Percentiles rank a stretch among this genome's conserved stretches.
Conservation (phyloP, 2,888 invertebrate genomes). For the Artemia sp. region DNA sequence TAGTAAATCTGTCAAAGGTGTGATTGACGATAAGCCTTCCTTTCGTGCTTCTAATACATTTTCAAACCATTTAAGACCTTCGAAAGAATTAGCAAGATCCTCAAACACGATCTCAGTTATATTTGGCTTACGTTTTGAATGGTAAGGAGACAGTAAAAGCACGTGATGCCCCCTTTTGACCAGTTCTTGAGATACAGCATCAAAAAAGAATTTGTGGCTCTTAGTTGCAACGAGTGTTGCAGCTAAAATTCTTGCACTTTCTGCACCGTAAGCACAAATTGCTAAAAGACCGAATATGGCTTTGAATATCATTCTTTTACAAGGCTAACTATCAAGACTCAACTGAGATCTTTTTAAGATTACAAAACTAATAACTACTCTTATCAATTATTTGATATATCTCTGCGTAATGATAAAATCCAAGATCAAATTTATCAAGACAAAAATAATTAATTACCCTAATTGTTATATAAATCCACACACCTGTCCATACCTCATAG, state of each 20-base stretch:
- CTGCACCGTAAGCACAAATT: too few species aligned
- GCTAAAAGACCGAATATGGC: too few species aligned
- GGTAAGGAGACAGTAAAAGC: neutral
- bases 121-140: neutral
- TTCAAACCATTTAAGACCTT: neutral
- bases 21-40: neutral
- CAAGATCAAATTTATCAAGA: too few species aligned
- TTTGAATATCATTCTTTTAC: too few species aligned
- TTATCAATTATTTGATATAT: too few species aligned
- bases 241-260: neutral
- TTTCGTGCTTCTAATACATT: constrained; percentile 1
- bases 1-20: constrained; percentile 1
- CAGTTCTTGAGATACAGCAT: neutral
- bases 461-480: too few species aligned
- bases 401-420: too few species aligned
- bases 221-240: constrained; percentile 1
- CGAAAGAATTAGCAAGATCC: neutral
- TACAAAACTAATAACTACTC: too few species aligned
- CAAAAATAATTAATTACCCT: too few species aligned
- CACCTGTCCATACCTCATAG: too few species aligned
- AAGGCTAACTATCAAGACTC: too few species aligned
- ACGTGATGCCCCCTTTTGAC: neutral
- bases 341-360: too few species aligned
- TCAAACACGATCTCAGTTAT: neutral
- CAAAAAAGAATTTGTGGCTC: constrained; percentile 12